Evolutionary conservation across 2,113 vertebrate species (phyloP), one percentile per base, ranked within the genome.

Genomic region (Cygnus buccinator): DNA sequence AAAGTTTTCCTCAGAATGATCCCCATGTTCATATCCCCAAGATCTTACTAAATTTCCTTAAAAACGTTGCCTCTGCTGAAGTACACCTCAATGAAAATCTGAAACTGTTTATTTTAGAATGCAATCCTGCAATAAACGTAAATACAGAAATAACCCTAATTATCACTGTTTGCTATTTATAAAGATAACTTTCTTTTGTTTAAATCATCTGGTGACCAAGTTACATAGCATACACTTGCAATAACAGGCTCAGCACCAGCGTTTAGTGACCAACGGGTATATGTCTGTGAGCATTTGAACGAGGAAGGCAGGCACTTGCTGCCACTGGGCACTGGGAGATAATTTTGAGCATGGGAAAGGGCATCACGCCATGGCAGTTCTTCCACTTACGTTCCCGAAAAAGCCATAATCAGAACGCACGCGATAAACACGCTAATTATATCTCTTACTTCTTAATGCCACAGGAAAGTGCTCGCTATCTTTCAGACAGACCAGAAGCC

Each of bases 271-370:
- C 13, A 18, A 70, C 73, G 33, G 2, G 10, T 6, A 31, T 7
- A 10, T 4, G 1, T 37, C 18, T 6, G 6, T 3, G 29, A 67
- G 29, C 29, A 25, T 84, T 73, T 82, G 79, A 79, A 70, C 7
- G 63, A 81, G 67, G 79, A 82, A 88, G 68, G 87, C 75, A 92
- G 90, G 81, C 88, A 71, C 80, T 67, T 88, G 63, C 84, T 63
- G 44, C 15, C 33, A 23, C 39, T 35, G 77, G 62, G 85, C 88
- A 80, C 33, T 1, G 43, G 50, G 75, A 93, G 94, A 76, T 43
- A 77, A 67, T 37, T 93, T 4, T 44, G 52, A 10, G 79, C 61
- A 52, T 41, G 68, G 59, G n/a, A 73, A 48, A 81, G 13, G 35
- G 46, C 9, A 43, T 19, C 14, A 75, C 50, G 59, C 87, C 93